These are phyloP conservation scores for Callionymus lyra DNA, from an alignment of 2,113 vertebrate genomes.

Conservation along the genomic window DNA sequence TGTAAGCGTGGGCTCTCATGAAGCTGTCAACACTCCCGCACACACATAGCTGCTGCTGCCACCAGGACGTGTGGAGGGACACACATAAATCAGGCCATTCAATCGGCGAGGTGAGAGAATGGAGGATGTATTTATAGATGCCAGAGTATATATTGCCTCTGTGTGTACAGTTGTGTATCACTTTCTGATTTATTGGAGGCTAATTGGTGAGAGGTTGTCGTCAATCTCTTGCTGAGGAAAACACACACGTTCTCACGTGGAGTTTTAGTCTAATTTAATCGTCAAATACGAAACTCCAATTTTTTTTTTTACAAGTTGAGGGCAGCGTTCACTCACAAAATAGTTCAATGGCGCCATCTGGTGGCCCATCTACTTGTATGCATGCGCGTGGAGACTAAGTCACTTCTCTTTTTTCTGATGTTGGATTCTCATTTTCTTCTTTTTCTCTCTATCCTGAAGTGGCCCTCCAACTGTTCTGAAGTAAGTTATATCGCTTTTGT, in stretches of 20 bases:
- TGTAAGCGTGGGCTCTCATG: constrained; percentile 18
- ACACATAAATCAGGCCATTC: constrained; percentile 36
- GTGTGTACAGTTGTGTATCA: constrained; percentile 4
- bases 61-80: constrained; percentile 33
- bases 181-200: constrained; percentile 26
- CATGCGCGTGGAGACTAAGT: not conserved
- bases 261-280: too few species aligned
- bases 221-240: constrained; percentile 1
- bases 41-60: constrained; percentile 29
- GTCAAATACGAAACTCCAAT: too few species aligned
- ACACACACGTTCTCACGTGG: not conserved
- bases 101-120: constrained; percentile 15
- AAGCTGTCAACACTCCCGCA: constrained; percentile 26
- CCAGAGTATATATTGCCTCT: constrained; percentile 5
- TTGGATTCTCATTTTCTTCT: constrained; percentile 9
- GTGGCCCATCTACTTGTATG: constrained; percentile 2
- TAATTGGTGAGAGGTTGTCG: constrained; percentile 18
- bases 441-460: constrained; percentile 26
- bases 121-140: constrained; percentile 22
- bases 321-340: too few species aligned
- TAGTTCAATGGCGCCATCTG: constrained; percentile 2
- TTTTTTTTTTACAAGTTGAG: too few species aligned
- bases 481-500: constrained; percentile 40
- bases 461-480: constrained; percentile 58
- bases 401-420: constrained; percentile 3